Evolutionary conservation across 2,113 vertebrate species (phyloP).

Genomic region (Danionella cerebrum): DNA sequence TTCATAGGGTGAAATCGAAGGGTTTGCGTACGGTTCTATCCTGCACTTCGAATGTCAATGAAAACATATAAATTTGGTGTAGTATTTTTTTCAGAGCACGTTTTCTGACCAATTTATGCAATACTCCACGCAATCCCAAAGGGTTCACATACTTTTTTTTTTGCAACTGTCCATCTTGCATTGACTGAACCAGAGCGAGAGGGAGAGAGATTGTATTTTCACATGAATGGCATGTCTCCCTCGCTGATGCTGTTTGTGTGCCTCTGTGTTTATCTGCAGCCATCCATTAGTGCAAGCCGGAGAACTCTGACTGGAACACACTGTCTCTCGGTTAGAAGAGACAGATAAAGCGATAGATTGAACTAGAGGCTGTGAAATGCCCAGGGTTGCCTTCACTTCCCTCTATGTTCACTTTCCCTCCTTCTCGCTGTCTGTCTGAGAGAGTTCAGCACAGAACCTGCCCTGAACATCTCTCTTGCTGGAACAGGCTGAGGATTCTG

Average conservation of each 20-base stretch:
- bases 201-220: too few species aligned
- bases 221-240: slow-evolving; percentile 1
- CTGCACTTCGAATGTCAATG: too few species aligned
- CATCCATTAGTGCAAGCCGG: slow-evolving; percentile 16
- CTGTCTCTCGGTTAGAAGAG: neutral
- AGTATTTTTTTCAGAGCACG: too few species aligned
- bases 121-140: too few species aligned
- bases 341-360: neutral
- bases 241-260: neutral
- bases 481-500: neutral
- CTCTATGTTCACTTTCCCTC: neutral
- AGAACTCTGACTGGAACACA: neutral
- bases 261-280: neutral
- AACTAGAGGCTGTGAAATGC: neutral
- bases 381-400: neutral
- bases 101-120: too few species aligned
- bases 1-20: too few species aligned
- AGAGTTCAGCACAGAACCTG: slow-evolving; percentile 4
- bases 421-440: neutral
- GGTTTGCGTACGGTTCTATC: too few species aligned
- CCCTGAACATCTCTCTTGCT: neutral
- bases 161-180: too few species aligned
- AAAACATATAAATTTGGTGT: too few species aligned
- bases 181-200: too few species aligned
- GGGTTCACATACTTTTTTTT: too few species aligned